Base-by-base conservation (phyloP, 2,888 invertebrate genomes). In the Gonocerus acuteangulatus region DNA sequence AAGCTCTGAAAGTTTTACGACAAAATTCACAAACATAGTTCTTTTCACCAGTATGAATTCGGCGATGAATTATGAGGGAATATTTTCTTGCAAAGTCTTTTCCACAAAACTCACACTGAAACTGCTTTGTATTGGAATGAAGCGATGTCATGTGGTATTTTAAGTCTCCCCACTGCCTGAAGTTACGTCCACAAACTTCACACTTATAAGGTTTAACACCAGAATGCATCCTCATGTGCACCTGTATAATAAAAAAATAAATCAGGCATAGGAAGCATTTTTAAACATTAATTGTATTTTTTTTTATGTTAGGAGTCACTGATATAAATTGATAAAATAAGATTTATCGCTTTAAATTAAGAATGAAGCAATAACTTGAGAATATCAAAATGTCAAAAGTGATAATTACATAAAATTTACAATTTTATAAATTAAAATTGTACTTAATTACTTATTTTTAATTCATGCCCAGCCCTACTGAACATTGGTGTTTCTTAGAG, bases 51-150 rank as follows among this genome's bases (percentile, higher is more conserved):
- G 90, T 91, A 73, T 91, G 91, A 49, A 91, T 90, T 58, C 90
- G 79, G 0, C 90, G 79, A 73, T 92, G 92, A 0, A 93, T 83
- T 54, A 87, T 89, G 51, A 92, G 74, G 1, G 91, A 91, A 73
- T 92, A 93, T 69, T 90, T 88, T 48, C 92, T 79, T 0, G 91
- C 89, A 75, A 92, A 93, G 71, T 89, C 87, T 71, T 92, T 92
- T 59, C 85, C 87, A 72, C 92, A 92, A 72, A 86, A 92, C 71
- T 91, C 91, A 72, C 92, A 92, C 71, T 91, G 90, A 73, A 86
- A 89, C 67, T 85, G 82, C 73, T 89, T 89, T 74, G 87, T 71
- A 47, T 84, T 82, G 7, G 88, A 87, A 72, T 92, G 92, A 65
- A 89, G 79, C 2, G 91, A 91, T 27, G 84, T 85, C 62, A 83